These are phyloP conservation scores for Aurelia coerulea DNA, from an alignment of 30 jellyfish, hydroid and myxozoan species.

Conservation along the genomic window DNA sequence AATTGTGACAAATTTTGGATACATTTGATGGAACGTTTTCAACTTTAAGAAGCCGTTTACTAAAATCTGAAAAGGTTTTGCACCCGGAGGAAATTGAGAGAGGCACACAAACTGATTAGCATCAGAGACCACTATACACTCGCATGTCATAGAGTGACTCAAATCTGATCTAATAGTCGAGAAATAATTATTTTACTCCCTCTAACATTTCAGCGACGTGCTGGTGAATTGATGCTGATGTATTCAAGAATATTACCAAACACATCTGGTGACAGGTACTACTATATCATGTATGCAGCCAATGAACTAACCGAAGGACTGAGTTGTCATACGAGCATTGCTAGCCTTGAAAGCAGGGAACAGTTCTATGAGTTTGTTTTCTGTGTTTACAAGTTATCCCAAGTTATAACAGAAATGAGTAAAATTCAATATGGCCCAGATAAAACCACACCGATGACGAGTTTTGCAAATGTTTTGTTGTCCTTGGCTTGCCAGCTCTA, in stretches of 20 bases:
- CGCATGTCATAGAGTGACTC: too few relatives aligned
- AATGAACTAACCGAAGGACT: slow-evolving; percentile 56
- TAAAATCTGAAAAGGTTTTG: too few relatives aligned
- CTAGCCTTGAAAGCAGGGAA: slow-evolving; percentile 66
- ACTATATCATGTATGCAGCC: slow-evolving; percentile 41
- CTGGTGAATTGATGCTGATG: slow-evolving; percentile 49
- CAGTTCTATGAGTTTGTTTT: slow-evolving; percentile 58
- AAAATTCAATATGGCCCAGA: not conserved
- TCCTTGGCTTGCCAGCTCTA: slow-evolving; percentile 36
- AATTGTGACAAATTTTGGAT: too few relatives aligned
- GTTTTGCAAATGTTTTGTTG: not conserved
- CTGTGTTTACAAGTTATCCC: slow-evolving; percentile 55
- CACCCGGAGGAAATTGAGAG: too few relatives aligned
- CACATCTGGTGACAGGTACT: slow-evolving; percentile 1
- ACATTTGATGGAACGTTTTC: too few relatives aligned
- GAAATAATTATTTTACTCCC: not conserved
- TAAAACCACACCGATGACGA: not conserved
- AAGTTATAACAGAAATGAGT: slow-evolving; percentile 17
- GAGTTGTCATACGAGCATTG: slow-evolving; percentile 58
- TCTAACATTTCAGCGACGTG: slow-evolving; percentile 53
- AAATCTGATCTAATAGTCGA: too few relatives aligned
- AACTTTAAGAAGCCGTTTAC: too few relatives aligned
- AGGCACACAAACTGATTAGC: too few relatives aligned
- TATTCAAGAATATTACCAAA: slow-evolving; percentile 28
- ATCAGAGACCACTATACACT: too few relatives aligned